phyloP scores from a whole-genome alignment of 2,888 invertebrate species.

The Hypena proboscidalis region DNA sequence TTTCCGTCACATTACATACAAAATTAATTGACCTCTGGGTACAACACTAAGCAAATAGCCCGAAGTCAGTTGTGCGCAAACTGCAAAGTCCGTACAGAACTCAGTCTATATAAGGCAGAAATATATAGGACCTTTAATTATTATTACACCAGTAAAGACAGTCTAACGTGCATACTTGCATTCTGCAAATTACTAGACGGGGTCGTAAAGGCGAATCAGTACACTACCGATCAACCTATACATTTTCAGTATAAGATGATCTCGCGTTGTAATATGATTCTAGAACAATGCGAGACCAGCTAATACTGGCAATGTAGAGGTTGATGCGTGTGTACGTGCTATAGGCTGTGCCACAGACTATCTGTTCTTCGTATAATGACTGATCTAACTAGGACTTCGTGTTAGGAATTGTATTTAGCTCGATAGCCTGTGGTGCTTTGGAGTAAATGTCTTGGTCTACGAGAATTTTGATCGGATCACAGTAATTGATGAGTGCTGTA shows the following conservation, averaged over 20 bases:
- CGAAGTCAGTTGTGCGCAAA: too few relatives aligned
- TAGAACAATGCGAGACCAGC: too few relatives aligned
- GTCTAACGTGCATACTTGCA: conserved; percentile 21
- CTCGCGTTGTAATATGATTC: too few relatives aligned
- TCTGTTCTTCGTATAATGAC: conserved; percentile 73
- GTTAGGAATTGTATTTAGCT: conserved; percentile 52
- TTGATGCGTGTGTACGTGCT: too few relatives aligned
- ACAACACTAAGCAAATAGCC: too few relatives aligned
- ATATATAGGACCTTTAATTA: conserved; percentile 33
- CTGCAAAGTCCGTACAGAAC: too few relatives aligned
- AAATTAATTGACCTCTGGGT: too few relatives aligned
- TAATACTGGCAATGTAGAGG: too few relatives aligned
- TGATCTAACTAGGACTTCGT: conserved; percentile 66
- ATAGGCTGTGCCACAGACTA: conserved; percentile 45
- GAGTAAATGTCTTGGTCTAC: conserved; percentile 7
- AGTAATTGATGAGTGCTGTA: conserved; percentile 28
- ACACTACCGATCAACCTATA: too few relatives aligned
- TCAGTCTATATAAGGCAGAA: conserved; percentile 19
- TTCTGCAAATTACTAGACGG: conserved; percentile 39
- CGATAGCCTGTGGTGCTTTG: conserved; percentile 5
- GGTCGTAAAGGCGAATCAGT: conserved; percentile 30
- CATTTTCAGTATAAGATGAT: too few relatives aligned
- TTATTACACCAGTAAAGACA: conserved; percentile 29
- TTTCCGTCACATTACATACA: too few relatives aligned
- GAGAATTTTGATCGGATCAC: conserved; percentile 25